These are phyloP conservation scores for Balearica regulorum DNA, from an alignment of 2,797 vertebrate species.

Conservation along the genomic window DNA sequence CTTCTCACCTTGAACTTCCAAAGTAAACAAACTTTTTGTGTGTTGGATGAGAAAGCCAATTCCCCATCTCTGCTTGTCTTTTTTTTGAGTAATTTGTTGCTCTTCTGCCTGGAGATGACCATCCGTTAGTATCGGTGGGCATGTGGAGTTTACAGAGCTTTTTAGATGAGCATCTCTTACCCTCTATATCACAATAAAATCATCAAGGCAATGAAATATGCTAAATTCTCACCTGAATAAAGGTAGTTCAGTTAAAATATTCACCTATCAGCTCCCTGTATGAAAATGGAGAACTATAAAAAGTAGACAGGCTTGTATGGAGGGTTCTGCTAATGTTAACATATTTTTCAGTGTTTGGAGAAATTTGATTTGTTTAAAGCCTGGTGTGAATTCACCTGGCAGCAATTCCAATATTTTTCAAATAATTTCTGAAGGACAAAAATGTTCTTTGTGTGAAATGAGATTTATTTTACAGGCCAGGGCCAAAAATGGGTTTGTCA, in stretches of 20 bases:
- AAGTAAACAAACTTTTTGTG: background rate
- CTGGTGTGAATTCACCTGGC: background rate
- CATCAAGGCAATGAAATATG: background rate
- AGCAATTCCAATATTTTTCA: background rate
- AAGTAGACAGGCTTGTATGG: background rate
- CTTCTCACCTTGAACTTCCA: background rate
- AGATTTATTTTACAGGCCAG: background rate
- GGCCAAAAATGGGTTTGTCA: background rate
- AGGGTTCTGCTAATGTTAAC: background rate
- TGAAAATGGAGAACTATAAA: background rate
- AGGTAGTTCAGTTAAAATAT: background rate
- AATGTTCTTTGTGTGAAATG: background rate
- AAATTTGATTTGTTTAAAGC: background rate
- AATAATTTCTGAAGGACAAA: background rate
- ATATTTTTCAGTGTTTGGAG: background rate
- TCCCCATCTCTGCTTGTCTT: background rate
- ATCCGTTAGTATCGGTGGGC: background rate
- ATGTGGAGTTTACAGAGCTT: background rate
- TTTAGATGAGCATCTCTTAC: background rate
- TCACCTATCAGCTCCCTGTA: background rate
- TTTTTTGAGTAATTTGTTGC: background rate
- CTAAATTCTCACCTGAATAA: background rate
- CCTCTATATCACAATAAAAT: background rate
- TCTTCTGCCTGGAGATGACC: background rate
- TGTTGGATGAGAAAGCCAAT: background rate